These are phyloP conservation scores for Hepsetus odoe DNA, from an alignment of 2,113 vertebrate genomes.

Conservation along the genomic window DNA sequence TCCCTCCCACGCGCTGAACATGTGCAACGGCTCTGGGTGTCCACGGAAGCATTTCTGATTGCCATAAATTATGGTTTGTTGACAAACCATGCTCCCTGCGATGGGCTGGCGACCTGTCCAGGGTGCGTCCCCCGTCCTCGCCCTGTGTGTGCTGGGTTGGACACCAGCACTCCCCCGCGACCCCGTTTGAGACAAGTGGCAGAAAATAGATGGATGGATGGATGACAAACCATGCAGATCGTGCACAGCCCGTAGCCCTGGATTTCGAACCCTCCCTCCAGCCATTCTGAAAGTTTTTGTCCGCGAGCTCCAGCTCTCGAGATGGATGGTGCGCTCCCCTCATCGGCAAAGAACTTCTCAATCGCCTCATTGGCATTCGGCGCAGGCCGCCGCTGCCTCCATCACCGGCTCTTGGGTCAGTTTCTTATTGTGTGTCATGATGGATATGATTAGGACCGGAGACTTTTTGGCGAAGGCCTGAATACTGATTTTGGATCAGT, in stretches of 20 bases:
- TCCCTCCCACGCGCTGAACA: not conserved
- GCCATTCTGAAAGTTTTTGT: not conserved
- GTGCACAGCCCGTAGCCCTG: not conserved
- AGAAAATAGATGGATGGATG: too few species aligned
- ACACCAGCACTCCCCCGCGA: too few species aligned
- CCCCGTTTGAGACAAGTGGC: too few species aligned
- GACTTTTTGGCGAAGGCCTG: not conserved
- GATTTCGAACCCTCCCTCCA: not conserved
- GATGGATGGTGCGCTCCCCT: not conserved
- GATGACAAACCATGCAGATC: not conserved
- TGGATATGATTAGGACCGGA: slow-evolving; percentile 33
- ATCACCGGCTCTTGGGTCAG: slow-evolving; percentile 25
- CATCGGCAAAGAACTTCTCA: not conserved
- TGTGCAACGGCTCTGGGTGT: not conserved
- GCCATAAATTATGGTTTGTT: not conserved
- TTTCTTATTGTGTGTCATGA: slow-evolving; percentile 30
- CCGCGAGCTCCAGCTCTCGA: not conserved
- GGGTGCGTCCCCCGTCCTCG: too few species aligned
- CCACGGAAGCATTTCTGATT: not conserved
- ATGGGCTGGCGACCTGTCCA: too few species aligned
- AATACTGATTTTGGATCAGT: slow-evolving; percentile 36
- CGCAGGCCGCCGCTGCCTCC: not conserved
- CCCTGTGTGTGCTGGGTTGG: too few species aligned
- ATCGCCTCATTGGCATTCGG: slow-evolving; percentile 29
- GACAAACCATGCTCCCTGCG: not conserved